phyloP scores from a whole-genome alignment of 2,113 vertebrate genomes.

The Hippocampus zosterae region DNA sequence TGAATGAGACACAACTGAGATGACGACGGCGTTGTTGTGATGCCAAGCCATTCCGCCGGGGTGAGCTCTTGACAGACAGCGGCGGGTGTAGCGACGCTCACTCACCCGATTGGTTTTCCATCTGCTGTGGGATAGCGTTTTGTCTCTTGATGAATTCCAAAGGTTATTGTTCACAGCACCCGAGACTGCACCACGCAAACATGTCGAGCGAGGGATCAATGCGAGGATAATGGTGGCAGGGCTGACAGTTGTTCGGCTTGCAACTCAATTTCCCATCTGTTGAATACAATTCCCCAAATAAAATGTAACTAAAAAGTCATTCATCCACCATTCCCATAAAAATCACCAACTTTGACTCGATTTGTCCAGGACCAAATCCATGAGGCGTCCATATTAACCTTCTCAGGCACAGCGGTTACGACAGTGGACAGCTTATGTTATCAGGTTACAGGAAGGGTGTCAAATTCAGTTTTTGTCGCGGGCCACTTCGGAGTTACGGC shows the following conservation, averaged over 20 bases:
- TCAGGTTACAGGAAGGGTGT: no score
- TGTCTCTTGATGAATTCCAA: slow-evolving; percentile 1
- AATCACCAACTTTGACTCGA: not conserved
- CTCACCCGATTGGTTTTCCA: slow-evolving; percentile 12
- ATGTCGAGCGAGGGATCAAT: slow-evolving; percentile 1
- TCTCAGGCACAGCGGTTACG: no score
- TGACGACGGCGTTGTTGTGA: slow-evolving; percentile 48
- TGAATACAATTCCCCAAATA: not conserved
- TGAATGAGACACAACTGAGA: slow-evolving; percentile 21
- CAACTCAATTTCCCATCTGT: not conserved
- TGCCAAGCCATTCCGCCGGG: slow-evolving; percentile 19
- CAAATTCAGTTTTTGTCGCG: no score
- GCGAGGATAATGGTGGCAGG: slow-evolving; percentile 1
- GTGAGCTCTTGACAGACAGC: slow-evolving; percentile 48
- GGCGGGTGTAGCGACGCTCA: slow-evolving; percentile 11
- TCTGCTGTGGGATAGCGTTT: slow-evolving; percentile 12
- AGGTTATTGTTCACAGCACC: slow-evolving; percentile 4
- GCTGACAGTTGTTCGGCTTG: slow-evolving; percentile 1
- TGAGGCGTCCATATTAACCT: no score
- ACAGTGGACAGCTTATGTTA: no score
- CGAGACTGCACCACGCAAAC: slow-evolving; percentile 4
- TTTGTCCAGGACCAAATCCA: no score
- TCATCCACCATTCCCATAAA: not conserved
- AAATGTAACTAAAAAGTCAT: not conserved
- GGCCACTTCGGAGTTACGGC: no score